Conservation (phyloP, 2,113 vertebrate species). For the Pica pica region DNA sequence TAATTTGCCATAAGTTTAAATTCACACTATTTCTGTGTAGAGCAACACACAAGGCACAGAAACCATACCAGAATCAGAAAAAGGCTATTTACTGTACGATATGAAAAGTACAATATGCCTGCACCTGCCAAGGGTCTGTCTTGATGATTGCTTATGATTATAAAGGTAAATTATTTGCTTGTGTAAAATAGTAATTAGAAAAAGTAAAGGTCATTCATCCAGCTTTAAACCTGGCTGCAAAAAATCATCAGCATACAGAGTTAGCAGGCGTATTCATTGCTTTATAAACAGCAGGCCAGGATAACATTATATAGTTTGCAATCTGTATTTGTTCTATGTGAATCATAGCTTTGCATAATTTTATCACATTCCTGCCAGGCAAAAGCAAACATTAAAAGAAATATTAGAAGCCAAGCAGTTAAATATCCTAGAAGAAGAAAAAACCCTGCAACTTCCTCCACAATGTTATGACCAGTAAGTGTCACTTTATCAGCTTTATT, state of each 20-base stretch:
- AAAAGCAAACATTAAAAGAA: constrained; percentile 63
- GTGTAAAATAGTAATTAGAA: constrained; percentile 53
- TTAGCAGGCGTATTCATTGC: constrained; percentile 46
- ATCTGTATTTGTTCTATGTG: constrained; percentile 62
- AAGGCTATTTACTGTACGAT: neutral
- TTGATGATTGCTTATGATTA: constrained; percentile 21
- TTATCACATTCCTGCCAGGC: constrained; percentile 57
- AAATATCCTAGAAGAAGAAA: constrained; percentile 38
- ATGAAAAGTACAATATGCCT: neutral
- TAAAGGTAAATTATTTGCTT: constrained; percentile 50
- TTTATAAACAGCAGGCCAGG: constrained; percentile 53
- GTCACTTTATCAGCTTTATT: neutral
- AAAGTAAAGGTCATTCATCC: constrained; percentile 36
- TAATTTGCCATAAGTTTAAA: neutral
- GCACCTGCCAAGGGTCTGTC: constrained; percentile 23
- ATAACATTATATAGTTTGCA: constrained; percentile 63
- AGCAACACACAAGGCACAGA: neutral
- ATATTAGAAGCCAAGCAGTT: constrained; percentile 47
- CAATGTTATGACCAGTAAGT: neutral
- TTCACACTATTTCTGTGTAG: neutral
- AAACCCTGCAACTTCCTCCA: neutral
- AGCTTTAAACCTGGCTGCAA: constrained; percentile 27
- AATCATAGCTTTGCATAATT: constrained; percentile 67
- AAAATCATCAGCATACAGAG: constrained; percentile 34
- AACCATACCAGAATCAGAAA: neutral